These are phyloP conservation scores for Trichonephila clavata DNA, from an alignment of 1,140 invertebrate genomes.

Conservation along the genomic window DNA sequence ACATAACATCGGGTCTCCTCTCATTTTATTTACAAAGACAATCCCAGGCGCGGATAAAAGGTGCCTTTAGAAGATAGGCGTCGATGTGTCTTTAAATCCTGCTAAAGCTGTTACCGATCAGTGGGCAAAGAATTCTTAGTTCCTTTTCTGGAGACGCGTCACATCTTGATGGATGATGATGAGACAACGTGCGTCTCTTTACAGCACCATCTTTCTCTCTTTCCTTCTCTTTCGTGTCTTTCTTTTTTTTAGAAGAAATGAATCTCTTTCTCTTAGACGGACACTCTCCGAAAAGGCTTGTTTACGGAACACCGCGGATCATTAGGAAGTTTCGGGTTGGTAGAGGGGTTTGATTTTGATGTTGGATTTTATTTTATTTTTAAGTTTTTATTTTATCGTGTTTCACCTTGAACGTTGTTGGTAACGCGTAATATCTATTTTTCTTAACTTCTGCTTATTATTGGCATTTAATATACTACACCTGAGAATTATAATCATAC, in stretches of 20 bases:
- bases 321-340: slow-evolving; percentile 62
- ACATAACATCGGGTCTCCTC: slow-evolving; percentile 38
- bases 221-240: slow-evolving; percentile 8
- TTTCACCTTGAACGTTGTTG: neutral
- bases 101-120: slow-evolving; percentile 76
- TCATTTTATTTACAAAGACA: slow-evolving; percentile 73
- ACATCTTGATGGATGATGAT: slow-evolving; percentile 74
- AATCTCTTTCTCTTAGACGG: slow-evolving; percentile 37
- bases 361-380: neutral
- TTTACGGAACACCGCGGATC: slow-evolving; percentile 72
- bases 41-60: slow-evolving; percentile 66
- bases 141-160: slow-evolving; percentile 57
- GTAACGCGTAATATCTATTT: neutral
- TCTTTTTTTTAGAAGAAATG: slow-evolving; percentile 55
- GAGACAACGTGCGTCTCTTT: slow-evolving; percentile 68
- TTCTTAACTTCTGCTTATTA: neutral
- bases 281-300: slow-evolving; percentile 60
- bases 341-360: slow-evolving; percentile 44
- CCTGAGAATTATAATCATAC: neutral
- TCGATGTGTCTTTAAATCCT: slow-evolving; percentile 73
- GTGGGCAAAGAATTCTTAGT: slow-evolving; percentile 65
- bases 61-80: slow-evolving; percentile 60
- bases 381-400: neutral
- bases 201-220: slow-evolving; percentile 56
- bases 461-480: neutral